phyloP scores from a whole-genome alignment of 2,113 vertebrate genomes.

The Poeciliopsis turrubarensis region DNA sequence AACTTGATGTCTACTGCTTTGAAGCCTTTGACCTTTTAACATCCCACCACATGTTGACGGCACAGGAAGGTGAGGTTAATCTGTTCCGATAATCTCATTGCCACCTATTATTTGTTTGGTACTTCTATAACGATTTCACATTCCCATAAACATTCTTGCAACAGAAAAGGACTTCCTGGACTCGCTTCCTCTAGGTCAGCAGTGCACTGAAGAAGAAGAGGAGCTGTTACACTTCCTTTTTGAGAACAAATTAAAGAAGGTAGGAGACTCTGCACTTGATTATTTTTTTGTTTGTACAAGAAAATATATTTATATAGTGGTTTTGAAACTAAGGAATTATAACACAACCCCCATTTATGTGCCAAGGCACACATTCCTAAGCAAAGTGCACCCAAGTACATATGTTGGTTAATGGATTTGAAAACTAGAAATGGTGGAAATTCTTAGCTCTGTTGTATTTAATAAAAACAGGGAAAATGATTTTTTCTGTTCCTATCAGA shows the following conservation, averaged over 20 bases:
- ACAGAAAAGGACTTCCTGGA: constrained; percentile 97
- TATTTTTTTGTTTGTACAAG: neutral
- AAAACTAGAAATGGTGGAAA: neutral
- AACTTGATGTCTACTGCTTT: constrained; percentile 99
- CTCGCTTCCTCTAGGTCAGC: constrained; percentile 92
- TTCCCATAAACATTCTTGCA: neutral
- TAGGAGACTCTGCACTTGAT: constrained; percentile 11
- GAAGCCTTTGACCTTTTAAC: constrained; percentile 99
- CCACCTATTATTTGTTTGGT: neutral
- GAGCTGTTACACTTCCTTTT: constrained; percentile 95
- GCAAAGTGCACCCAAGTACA: neutral
- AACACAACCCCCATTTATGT: too few relatives aligned
- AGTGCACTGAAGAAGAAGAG: constrained; percentile 92
- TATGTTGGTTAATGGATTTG: neutral
- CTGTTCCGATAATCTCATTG: neutral
- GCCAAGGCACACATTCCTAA: neutral
- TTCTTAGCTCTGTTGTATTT: neutral
- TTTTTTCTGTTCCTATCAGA: too few relatives aligned
- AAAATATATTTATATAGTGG: neutral
- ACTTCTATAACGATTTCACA: neutral
- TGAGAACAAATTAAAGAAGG: constrained; percentile 99
- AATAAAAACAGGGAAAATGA: neutral
- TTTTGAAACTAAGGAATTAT: too few relatives aligned
- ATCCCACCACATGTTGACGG: constrained; percentile 97
- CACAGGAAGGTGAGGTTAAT: constrained; percentile 90